Evolutionary conservation across 2,113 vertebrate genomes (phyloP), one percentile per base, ranked within the genome.

Genomic region (Leucopsar rothschildi): DNA sequence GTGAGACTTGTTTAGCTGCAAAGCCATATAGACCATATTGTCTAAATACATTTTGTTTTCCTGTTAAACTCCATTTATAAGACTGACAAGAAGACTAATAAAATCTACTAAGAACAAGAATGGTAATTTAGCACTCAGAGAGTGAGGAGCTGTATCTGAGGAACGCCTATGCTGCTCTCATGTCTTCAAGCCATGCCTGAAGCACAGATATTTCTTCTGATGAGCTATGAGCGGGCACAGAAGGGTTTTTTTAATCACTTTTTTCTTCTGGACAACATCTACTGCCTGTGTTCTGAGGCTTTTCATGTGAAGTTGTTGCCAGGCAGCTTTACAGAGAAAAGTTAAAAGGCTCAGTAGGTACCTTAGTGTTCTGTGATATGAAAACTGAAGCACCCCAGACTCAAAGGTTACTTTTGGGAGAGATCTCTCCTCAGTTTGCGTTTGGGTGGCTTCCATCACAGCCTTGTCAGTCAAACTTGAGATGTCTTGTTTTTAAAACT

Each of bases 41-140:
- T 96, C 77, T 88, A 88, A 93, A 82, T 91, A 68, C 40, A 86
- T 93, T 95, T 88, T 93, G 80, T 82, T 94, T 95, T 84, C 92
- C 53, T 88, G 65, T 69, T 92, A 69, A 84, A 90, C 31, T 90
- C 72, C 40, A 79, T 92, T 96, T 96, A 44, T 78, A 94, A 93
- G 76, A 90, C 69, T 92, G 93, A 95, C 90, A 96, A 90, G 88
- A 88, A 82, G 88, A 86, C 82, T 79, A 95, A 86, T 92, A 94
- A 93, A 96, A 93, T 78, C 79, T 95, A 81, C 76, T 65, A 93
- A 90, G 82, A 93, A 86, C 94, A 94, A 95, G 25, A 6, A 71
- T 55, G 61, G 56, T 42, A 92, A 96, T 96, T 94, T 88, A 93
- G 80, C 72, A 83, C 82, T 76, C 16, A 4, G 39, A 57, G 31